Base-by-base conservation (phyloP, 1,140 invertebrate genomes). In the Sminthurides bifidus region DNA sequence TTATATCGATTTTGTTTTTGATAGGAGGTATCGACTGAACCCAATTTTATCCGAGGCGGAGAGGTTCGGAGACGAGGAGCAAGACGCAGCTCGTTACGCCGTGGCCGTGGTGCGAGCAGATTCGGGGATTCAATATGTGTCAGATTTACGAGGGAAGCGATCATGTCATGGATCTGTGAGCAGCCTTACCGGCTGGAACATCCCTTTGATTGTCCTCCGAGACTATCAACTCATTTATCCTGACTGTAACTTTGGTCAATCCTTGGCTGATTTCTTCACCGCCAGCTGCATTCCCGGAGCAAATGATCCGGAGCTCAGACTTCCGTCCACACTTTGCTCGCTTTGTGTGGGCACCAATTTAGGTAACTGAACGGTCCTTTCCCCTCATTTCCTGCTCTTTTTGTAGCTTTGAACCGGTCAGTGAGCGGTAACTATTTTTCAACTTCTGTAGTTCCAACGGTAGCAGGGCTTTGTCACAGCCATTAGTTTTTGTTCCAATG, bases 31-130 rank as follows among this genome's bases (percentile, higher is more conserved):
- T n/a, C 41, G 59, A 8, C 54, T 64, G 3, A 64, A 52, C 19
- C 63, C 63, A 33, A 57, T 64, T 38, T 54, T 64, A 43, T 61
- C 59, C 0, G 63, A 64, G 37, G 56, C 63, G 5, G 63, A 64
- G 37, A 38, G 59, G 49, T 64, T 64, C 53, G 63, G 63, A 17
- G 63, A 64, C 50, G 63, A 64, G 30, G 63, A 64, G n/a, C 52
- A 52, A n/a, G 63, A 64, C 35, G 59, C 63, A 44, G 45, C 58
- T 17, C 56, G 62, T 1, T 64, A 64, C 35, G 40, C 63, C 4
- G 63, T 59, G 3, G 57, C 60, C 12, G 41, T 58, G 15, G 57
- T 61, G 5, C 38, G 63, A 38, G 54, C 54, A 1, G 63, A 64
- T 33, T 58, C 63, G n/a, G 63, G 63, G 14, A 59, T 64, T 24